These are phyloP conservation scores for Salarias fasciatus DNA, from an alignment of 2,797 vertebrate genomes.

Conservation along the genomic window DNA sequence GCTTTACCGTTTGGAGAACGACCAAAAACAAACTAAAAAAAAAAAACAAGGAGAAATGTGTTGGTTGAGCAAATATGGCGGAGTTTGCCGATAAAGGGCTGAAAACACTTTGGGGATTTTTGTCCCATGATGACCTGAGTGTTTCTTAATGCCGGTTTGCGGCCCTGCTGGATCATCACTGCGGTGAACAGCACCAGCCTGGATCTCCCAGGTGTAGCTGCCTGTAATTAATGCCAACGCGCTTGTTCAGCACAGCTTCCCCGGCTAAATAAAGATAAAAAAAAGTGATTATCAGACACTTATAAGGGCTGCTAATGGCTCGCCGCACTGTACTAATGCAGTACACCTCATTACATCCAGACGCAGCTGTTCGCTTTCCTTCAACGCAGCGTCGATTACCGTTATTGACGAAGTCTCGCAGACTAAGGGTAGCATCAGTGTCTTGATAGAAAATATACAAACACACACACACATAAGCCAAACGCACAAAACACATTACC, in stretches of 20 bases:
- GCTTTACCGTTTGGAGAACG: too few relatives aligned
- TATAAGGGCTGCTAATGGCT: conserved; percentile 27
- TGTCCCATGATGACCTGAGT: conserved; percentile 14
- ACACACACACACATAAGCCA: too few relatives aligned
- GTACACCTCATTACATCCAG: conserved; percentile 15
- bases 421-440: conserved; percentile 23
- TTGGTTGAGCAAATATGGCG: too few relatives aligned
- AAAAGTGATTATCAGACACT: conserved; percentile 50
- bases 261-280: conserved; percentile 48
- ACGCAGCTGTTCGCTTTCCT: conserved; percentile 7
- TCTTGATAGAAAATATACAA: too few relatives aligned
- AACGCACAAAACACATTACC: background rate
- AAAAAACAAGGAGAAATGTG: too few relatives aligned
- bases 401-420: conserved; percentile 30
- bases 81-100: too few relatives aligned
- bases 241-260: conserved; percentile 30
- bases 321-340: background rate
- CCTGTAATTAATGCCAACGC: conserved; percentile 35
- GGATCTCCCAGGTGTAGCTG: conserved; percentile 19
- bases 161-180: conserved; percentile 4
- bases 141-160: background rate
- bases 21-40: too few relatives aligned
- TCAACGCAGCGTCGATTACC: conserved; percentile 12
- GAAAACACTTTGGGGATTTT: too few relatives aligned
- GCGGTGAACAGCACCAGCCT: conserved; percentile 8